Evolutionary conservation across 2,888 invertebrate genomes (phyloP).

Genomic region (Ashinkailepas kermadecensis): DNA sequence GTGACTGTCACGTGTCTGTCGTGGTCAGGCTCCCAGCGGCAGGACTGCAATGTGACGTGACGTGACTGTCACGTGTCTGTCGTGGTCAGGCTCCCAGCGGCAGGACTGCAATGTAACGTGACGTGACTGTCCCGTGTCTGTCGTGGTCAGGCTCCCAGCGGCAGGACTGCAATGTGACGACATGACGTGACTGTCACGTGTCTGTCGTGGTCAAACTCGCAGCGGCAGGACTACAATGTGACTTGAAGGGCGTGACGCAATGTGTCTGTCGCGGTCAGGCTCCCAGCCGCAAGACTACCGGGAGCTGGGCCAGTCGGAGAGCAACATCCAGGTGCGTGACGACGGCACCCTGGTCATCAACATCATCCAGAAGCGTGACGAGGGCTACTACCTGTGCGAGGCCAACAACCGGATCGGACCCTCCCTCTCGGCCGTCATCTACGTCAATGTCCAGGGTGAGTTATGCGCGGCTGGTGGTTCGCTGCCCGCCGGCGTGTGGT

Average conservation of each 20-base stretch:
- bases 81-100: slow-evolving; percentile 62
- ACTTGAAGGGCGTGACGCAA: too few relatives aligned
- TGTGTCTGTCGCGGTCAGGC: slow-evolving; percentile 44
- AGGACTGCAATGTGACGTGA: slow-evolving; percentile 56
- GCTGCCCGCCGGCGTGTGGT: too few relatives aligned
- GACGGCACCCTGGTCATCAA: slow-evolving; percentile 86
- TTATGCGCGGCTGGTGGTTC: slow-evolving; percentile 8
- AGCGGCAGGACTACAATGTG: slow-evolving; percentile 77
- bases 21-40: slow-evolving; percentile 65
- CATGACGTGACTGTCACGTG: too few relatives aligned
- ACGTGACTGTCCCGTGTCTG: too few relatives aligned
- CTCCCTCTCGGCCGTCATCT: slow-evolving; percentile 85
- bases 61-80: too few relatives aligned
- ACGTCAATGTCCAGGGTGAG: slow-evolving; percentile 85
- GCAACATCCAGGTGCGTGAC: slow-evolving; percentile 75
- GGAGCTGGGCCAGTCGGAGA: slow-evolving; percentile 81
- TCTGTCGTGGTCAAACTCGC: slow-evolving; percentile 52
- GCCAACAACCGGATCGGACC: slow-evolving; percentile 93
- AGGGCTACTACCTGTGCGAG: slow-evolving; percentile 91
- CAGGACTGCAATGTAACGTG: slow-evolving; percentile 59
- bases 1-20: too few relatives aligned
- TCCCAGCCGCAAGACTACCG: slow-evolving; percentile 88
- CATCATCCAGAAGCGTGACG: slow-evolving; percentile 85
- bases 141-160: slow-evolving; percentile 61
- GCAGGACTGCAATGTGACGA: slow-evolving; percentile 59